These are phyloP conservation scores for Meloidogyne floridensis DNA, from an alignment of 1,140 invertebrate genomes.

Conservation along the genomic window DNA sequence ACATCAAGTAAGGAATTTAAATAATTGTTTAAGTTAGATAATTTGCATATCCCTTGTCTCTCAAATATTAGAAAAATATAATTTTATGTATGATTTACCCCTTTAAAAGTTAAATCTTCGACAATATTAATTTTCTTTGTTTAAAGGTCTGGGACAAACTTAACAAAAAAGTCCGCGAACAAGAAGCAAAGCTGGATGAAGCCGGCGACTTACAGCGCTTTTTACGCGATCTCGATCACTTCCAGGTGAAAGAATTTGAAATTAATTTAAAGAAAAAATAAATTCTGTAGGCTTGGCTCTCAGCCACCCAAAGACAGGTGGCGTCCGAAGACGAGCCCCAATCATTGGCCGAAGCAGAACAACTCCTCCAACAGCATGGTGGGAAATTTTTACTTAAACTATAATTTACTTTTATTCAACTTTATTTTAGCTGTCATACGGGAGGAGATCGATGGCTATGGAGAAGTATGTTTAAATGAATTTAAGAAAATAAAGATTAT, in stretches of 20 bases:
- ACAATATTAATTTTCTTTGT: not conserved
- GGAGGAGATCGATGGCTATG: slow-evolving; percentile 94
- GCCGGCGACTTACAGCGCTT: slow-evolving; percentile 97
- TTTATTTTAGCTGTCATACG: slow-evolving; percentile 26
- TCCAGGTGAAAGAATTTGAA: slow-evolving; percentile 73
- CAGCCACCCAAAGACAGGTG: slow-evolving; percentile 84
- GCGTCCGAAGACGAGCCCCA: slow-evolving; percentile 96
- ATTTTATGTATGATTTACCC: not conserved
- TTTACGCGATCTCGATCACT: slow-evolving; percentile 96
- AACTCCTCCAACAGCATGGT: slow-evolving; percentile 85
- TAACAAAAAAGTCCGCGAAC: slow-evolving; percentile 87
- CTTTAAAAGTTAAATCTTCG: too few relatives aligned
- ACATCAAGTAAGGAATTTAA: slow-evolving; percentile 67
- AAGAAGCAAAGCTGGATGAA: slow-evolving; percentile 95
- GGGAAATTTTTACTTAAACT: not conserved
- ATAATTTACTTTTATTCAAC: not conserved
- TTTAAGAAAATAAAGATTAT: not conserved
- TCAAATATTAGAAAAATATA: not conserved
- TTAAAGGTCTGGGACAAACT: slow-evolving; percentile 81
- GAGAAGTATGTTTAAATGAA: slow-evolving; percentile 80
- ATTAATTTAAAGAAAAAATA: slow-evolving; percentile 20
- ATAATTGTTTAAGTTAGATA: slow-evolving; percentile 68
- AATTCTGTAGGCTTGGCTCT: slow-evolving; percentile 78
- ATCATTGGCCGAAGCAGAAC: slow-evolving; percentile 93
- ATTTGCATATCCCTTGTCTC: not conserved